These are phyloP conservation scores for Hippopotamus amphibius DNA, from an alignment of 2,113 vertebrate genomes.

Conservation along the genomic window DNA sequence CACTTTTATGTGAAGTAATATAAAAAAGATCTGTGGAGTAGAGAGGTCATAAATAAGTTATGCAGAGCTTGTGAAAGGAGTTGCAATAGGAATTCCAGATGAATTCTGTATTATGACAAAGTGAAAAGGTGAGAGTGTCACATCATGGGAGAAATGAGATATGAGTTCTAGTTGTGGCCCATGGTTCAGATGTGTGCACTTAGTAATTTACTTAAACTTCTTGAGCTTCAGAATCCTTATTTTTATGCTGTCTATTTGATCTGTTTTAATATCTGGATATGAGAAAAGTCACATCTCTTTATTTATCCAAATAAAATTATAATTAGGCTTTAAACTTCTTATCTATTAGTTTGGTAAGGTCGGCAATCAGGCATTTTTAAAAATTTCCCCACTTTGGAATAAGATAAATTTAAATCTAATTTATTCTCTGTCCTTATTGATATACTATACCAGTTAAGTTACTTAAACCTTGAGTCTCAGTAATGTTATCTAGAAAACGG, in stretches of 20 bases:
- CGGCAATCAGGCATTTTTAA: not conserved
- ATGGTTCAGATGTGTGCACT: not conserved
- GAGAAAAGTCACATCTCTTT: not conserved
- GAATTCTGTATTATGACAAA: not conserved
- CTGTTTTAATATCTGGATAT: not conserved
- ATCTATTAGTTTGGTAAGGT: not conserved
- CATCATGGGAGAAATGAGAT: not conserved
- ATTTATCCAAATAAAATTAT: slow-evolving; percentile 8
- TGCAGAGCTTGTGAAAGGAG: not conserved
- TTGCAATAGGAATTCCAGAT: not conserved
- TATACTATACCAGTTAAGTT: not conserved
- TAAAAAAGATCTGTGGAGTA: not conserved
- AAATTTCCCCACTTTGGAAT: not conserved
- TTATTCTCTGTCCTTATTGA: not conserved
- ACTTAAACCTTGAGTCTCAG: not conserved
- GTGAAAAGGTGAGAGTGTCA: not conserved
- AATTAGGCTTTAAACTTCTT: not conserved
- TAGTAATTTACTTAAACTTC: not conserved
- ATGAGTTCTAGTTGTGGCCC: not conserved
- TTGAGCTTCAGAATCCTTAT: not conserved
- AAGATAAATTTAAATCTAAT: not conserved
- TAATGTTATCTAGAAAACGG: slow-evolving; percentile 9
- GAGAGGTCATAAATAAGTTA: not conserved
- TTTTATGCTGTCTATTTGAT: not conserved
- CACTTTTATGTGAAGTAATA: not conserved